Percentiles rank a stretch among this genome's conserved stretches.
Evolutionary conservation across 1,140 invertebrate species (phyloP).

Genomic region (Melitaea cinxia): DNA sequence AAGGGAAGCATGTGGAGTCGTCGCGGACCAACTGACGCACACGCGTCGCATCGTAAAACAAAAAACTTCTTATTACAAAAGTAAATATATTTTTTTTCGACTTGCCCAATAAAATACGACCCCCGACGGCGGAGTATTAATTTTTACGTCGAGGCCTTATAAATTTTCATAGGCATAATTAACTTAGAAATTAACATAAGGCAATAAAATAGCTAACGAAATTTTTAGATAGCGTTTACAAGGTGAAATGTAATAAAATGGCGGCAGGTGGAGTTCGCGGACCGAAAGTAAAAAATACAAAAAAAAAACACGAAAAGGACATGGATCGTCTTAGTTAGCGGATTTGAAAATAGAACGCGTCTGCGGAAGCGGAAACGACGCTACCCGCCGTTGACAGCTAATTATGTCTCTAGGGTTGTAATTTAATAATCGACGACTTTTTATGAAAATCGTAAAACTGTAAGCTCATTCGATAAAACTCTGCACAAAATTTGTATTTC

Average conservation of each 20-base stretch:
- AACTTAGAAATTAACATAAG: conserved; percentile 81
- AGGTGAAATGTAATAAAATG: conserved; percentile 67
- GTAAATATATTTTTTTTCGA: conserved; percentile 59
- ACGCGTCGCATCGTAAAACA: conserved; percentile 40
- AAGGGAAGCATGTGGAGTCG: conserved; percentile 69
- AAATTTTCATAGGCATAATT: conserved; percentile 81
- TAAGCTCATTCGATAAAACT: conserved; percentile 8
- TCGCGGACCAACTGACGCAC: conserved; percentile 63
- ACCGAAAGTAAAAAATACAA: conserved; percentile 31
- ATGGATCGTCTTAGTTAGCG: conserved; percentile 53
- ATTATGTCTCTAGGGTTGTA: conserved; percentile 70
- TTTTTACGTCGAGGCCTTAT: conserved; percentile 70
- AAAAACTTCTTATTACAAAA: conserved; percentile 46
- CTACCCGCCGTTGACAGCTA: conserved; percentile 72
- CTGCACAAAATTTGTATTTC: conserved; percentile 16
- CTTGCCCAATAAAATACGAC: conserved; percentile 63
- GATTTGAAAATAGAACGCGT: conserved; percentile 76
- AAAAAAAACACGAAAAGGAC: conserved; percentile 38
- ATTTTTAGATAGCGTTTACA: conserved; percentile 74
- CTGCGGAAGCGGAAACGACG: conserved; percentile 71
- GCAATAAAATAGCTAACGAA: conserved; percentile 78
- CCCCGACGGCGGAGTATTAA: conserved; percentile 71
- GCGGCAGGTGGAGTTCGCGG: conserved; percentile 61
- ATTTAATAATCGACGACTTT: conserved; percentile 76
- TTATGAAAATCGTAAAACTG: conserved; percentile 39